Percentiles rank a stretch among this genome's conserved stretches.
Conservation (phyloP, 2,113 vertebrate genomes). For the Vulpes lagopus region DNA sequence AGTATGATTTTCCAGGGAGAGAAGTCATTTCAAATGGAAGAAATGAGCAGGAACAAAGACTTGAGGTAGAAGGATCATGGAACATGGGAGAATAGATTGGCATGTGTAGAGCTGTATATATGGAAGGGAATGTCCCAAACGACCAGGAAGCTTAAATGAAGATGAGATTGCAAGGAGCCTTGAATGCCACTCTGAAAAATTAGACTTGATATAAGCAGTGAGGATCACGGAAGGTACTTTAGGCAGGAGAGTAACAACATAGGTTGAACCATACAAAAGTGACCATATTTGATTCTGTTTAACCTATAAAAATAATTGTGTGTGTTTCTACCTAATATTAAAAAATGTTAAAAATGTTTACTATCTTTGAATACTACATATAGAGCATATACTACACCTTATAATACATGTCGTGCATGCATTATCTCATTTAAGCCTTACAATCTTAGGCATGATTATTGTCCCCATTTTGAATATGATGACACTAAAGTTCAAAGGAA, state of each 20-base stretch:
- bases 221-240: not conserved
- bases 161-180: constrained; percentile 22
- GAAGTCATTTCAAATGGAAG: constrained; percentile 28
- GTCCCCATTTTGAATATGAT: constrained; percentile 23
- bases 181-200: not conserved
- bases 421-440: constrained; percentile 52
- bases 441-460: not conserved
- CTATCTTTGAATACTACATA: not conserved
- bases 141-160: constrained; percentile 12
- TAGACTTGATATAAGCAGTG: constrained; percentile 15
- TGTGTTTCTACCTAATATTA: constrained; percentile 21
- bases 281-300: constrained; percentile 12
- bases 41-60: not conserved
- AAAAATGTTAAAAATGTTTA: constrained; percentile 1
- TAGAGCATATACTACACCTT: not conserved
- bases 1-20: constrained; percentile 44
- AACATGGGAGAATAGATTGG: not conserved
- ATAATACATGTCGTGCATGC: not conserved
- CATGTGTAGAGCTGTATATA: not conserved
- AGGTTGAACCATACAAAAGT: constrained; percentile 29
- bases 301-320: constrained; percentile 52
- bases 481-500: not conserved
- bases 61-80: not conserved
- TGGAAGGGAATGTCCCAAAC: not conserved
- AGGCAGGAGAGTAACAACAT: not conserved